A percentile compares a stretch with the other conserved stretches of the same genome.
These are phyloP conservation scores for Tachypleus tridentatus DNA, from an alignment of 1,140 invertebrate species.

Conservation along the genomic window DNA sequence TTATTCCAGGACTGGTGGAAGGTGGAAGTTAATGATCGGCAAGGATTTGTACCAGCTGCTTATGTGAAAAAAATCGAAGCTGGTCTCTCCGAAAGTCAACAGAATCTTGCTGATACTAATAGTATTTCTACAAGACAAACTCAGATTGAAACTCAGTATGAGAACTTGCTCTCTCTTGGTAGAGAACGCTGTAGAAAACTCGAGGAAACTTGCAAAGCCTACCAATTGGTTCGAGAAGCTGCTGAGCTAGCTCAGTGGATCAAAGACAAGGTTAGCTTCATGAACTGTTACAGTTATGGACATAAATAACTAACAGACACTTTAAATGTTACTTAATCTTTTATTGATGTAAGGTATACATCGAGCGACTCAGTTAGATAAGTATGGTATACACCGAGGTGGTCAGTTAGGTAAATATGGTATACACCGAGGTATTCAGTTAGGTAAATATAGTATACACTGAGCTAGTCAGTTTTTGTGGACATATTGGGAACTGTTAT, in stretches of 20 bases:
- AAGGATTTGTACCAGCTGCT: slow-evolving; percentile 94
- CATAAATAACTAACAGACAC: not conserved
- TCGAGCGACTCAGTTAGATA: no score
- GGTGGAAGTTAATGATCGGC: slow-evolving; percentile 95
- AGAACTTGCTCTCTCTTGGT: slow-evolving; percentile 73
- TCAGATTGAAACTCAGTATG: slow-evolving; percentile 83
- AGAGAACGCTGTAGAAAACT: slow-evolving; percentile 90
- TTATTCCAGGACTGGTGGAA: slow-evolving; percentile 87
- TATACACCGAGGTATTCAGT: no score
- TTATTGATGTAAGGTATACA: not conserved
- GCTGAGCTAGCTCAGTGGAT: slow-evolving; percentile 96
- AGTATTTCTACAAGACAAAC: slow-evolving; percentile 88
- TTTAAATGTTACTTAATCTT: not conserved
- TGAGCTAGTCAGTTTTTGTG: no score
- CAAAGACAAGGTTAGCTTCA: slow-evolving; percentile 56
- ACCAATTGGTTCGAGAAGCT: slow-evolving; percentile 92
- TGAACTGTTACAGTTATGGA: not conserved
- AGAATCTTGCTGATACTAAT: slow-evolving; percentile 79
- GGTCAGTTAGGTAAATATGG: no score
- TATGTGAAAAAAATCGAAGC: slow-evolving; percentile 93
- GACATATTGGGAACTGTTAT: no score
- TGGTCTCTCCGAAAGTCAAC: slow-evolving; percentile 79
- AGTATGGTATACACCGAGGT: no score
- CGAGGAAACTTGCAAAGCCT: slow-evolving; percentile 93
- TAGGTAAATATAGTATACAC: no score